Percentiles rank a stretch among this genome's conserved stretches.
Evolutionary conservation across 2,888 invertebrate genomes (phyloP).

Genomic region (Spialia ferax): DNA sequence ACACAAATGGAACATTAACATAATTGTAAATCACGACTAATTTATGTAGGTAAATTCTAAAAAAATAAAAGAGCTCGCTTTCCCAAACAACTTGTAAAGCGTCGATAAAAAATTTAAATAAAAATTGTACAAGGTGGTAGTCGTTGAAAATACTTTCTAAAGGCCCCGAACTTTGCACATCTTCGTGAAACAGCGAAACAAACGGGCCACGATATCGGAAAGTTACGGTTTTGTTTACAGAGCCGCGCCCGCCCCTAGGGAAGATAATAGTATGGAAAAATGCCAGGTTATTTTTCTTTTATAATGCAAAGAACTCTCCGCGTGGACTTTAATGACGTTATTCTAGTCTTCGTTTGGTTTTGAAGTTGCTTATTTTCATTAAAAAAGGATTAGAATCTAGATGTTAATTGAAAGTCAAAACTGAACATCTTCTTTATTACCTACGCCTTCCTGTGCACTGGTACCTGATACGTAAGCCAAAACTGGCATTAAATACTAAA

Average conservation of each 20-base stretch:
- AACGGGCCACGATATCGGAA: constrained; percentile 60
- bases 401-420: too few species aligned
- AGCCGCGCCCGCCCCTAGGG: constrained; percentile 52
- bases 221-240: constrained; percentile 69
- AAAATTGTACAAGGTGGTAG: constrained; percentile 32
- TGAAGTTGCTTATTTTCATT: too few species aligned
- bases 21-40: constrained; percentile 5
- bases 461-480: too few species aligned
- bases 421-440: too few species aligned
- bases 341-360: too few species aligned
- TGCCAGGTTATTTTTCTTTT: constrained; percentile 19
- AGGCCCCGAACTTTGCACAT: constrained; percentile 34
- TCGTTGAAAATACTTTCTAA: constrained; percentile 27
- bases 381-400: too few species aligned
- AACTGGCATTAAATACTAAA: too few species aligned
- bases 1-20: constrained; percentile 5
- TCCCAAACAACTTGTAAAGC: constrained; percentile 29
- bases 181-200: constrained; percentile 57
- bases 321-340: background rate
- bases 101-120: constrained; percentile 37
- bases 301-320: background rate
- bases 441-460: too few species aligned
- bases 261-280: constrained; percentile 50
- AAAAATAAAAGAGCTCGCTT: constrained; percentile 9
- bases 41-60: constrained; percentile 8